Conservation (phyloP, 2,113 vertebrate species). For the Hippocampus zosterae region DNA sequence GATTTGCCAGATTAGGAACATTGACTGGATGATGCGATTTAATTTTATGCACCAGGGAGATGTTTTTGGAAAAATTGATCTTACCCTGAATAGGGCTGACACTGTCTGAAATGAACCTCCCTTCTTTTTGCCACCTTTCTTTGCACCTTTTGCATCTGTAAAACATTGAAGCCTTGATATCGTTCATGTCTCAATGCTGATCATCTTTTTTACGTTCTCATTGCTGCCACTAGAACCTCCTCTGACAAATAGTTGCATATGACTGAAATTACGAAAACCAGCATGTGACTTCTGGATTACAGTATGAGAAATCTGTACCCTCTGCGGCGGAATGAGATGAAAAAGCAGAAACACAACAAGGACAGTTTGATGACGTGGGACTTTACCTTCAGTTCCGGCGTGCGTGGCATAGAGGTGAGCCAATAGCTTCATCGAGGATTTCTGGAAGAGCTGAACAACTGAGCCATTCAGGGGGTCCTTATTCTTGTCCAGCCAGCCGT, state of each 20-base stretch:
- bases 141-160: constrained; percentile 56
- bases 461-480: constrained; percentile 88
- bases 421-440: constrained; percentile 60
- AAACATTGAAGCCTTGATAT: not conserved
- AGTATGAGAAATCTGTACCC: constrained; percentile 23
- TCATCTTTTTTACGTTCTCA: not conserved
- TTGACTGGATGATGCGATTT: not conserved
- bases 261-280: not conserved
- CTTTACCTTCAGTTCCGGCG: constrained; percentile 33
- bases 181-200: not conserved
- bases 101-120: constrained; percentile 92
- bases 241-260: not conserved
- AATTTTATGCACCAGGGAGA: not conserved
- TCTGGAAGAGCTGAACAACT: constrained; percentile 74
- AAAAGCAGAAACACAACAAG: constrained; percentile 3
- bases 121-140: constrained; percentile 87
- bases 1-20: no score
- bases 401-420: constrained; percentile 43
- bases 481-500: constrained; percentile 86
- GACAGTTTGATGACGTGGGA: not conserved
- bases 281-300: not conserved
- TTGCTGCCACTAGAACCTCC: not conserved
- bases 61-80: not conserved
- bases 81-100: constrained; percentile 85
- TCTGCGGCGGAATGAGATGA: constrained; percentile 44